Evolutionary conservation across 1,140 invertebrate genomes (phyloP), one percentile per base, ranked within the genome.

Genomic region (Microplitis mediator): DNA sequence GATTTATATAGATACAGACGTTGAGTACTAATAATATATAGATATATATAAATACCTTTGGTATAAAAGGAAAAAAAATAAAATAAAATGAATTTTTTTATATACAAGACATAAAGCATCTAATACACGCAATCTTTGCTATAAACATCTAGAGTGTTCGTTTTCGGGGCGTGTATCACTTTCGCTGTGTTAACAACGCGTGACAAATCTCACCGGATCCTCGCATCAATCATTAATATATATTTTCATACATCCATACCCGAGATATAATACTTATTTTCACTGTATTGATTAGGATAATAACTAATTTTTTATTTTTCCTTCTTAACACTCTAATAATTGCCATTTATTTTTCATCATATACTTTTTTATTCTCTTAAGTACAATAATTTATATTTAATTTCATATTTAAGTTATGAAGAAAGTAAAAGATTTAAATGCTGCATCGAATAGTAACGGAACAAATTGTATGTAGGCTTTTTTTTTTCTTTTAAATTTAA

Each of bases 121-220:
- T 31, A 66, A 31, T 66, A 45, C 67, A 69, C 67, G 62, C 69
- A 71, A 71, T 65, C 9, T 34, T 65, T 51, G 23, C 35, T 71
- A 62, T 63, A 58, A 63, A 63, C 69, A 68, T 34, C 50, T 34
- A 56, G 50, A 34, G 4, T 68, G 31, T 54, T 68, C 14, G 32
- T 69, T 36, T 69, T 69, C n/a, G 1, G 23, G 35, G 61, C 60
- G 58, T 71, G 62, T 78, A 78, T 82, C 80, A 85, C 81, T 84
- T 83, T 84, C 82, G 79, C 82, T 79, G 72, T 78, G 78, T 69
- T 74, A 76, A 76, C 75, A 73, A 74, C 56, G 79, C 82, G 80
- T 81, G 82, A 84, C 79, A 79, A 65, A 82, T 76, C 78, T 76
- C 76, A 76, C 65, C 65, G 77, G 76, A 81, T 82, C 79, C 79